These are phyloP conservation scores for Atrina japonica DNA, from an alignment of 2,888 invertebrate genomes.

Conservation along the genomic window DNA sequence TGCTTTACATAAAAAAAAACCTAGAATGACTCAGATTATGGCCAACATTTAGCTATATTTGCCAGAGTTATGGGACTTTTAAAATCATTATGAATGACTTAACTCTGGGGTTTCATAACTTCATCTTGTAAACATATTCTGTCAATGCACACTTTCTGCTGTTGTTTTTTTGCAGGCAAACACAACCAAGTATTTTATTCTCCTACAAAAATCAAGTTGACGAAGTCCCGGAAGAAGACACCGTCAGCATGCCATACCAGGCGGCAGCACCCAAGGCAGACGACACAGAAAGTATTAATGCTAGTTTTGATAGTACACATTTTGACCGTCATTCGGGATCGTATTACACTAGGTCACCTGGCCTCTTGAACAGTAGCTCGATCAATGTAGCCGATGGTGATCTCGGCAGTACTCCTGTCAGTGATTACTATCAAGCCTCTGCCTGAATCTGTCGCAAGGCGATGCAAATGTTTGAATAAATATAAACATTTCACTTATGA, in stretches of 20 bases:
- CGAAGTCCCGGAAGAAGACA: constrained; percentile 87
- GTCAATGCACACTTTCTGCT: no score
- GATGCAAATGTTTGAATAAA: no score
- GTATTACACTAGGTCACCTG: constrained; percentile 20
- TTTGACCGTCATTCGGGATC: constrained; percentile 60
- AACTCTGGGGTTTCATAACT: no score
- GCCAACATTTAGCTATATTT: no score
- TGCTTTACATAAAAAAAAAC: no score
- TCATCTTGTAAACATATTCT: no score
- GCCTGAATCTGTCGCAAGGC: constrained; percentile 36
- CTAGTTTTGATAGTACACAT: constrained; percentile 73
- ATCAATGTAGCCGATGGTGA: constrained; percentile 29
- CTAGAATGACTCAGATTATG: no score
- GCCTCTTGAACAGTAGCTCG: constrained; percentile 15
- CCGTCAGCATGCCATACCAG: constrained; percentile 87
- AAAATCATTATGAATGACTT: no score
- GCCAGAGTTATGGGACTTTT: no score
- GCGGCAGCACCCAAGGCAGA: constrained; percentile 55
- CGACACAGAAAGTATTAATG: constrained; percentile 51
- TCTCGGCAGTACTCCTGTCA: constrained; percentile 17
- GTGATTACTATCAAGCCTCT: constrained; percentile 49
- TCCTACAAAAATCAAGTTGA: constrained; percentile 91
- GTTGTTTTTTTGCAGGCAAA: constrained; percentile 61
- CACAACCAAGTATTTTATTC: constrained; percentile 85
- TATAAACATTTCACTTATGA: no score